Base-by-base conservation (phyloP, 2,888 invertebrate species). In the Pandemis heparana region DNA sequence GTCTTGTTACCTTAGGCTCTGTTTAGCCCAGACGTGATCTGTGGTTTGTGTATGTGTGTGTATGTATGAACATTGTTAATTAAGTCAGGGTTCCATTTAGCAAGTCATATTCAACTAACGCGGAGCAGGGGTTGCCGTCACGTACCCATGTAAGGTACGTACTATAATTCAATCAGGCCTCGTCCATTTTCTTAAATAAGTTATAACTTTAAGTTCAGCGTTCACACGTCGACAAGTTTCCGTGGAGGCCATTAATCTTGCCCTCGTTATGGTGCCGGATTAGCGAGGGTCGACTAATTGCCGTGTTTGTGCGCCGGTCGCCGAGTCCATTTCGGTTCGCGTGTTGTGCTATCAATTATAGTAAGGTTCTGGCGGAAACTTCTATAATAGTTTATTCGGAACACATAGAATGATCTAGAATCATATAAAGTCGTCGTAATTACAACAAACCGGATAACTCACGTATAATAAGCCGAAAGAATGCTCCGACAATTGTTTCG, bases 221-320 rank as follows among this genome's bases (percentile, higher is more conserved):
- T 53, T 68, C 18, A 10, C 16, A 59, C 38, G 46, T 46, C 62
- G 41, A 39, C 59, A 51, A 61, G 63, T 46, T 23, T 14, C 6
- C n/a, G 14, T 32, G 23, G 23, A 32, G 9, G 62, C 56, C 67
- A 62, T 72, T 68, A 72, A 68, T 72, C 62, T 72, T 67, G 51
- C 62, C 66, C 61, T 67, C 67, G 71, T 62, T 67, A 67, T 23
- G 38, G 38, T 32, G 39, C 53, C 53, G 62, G 67, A 72, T 72
- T 72, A 72, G 72, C 67, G 62, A 56, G 67, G 18, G 60, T 67
- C 67, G n/a, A 56, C 62, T 72, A 72, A 72, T 72, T 68, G 61
- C 72, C 67, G 53, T 72, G 67, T 67, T 67, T 56, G 56, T 63
- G 64, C 65, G 23, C 10, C 43, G 39, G 32, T 16, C 43, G 64